Evolutionary conservation across 1,140 invertebrate species (phyloP), one percentile per base, ranked within the genome.

Genomic region (Frieseomelitta varia): DNA sequence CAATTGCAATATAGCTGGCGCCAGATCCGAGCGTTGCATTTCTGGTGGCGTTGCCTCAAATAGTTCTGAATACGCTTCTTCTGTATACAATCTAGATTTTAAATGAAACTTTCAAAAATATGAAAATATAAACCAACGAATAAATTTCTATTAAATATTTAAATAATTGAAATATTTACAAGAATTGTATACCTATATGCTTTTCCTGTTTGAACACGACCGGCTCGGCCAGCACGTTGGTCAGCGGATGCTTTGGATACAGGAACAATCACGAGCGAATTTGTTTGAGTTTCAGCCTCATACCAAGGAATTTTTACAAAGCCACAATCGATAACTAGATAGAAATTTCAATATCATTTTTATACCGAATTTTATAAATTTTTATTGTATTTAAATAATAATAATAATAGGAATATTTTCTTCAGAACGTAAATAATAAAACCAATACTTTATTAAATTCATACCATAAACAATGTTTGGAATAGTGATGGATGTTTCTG

Each of bases 281-380:
- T 98, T 19, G 98, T 97, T 34, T 97, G 97, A 24, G 97, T 97
- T 53, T 97, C 96, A 0, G 97, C 95, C 92, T 99, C 98, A 92
- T 97, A 99, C 95, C 98, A 99, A 55, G 97, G 97, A 74, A 99
- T 93, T 95, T 99, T 99, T n/a, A 99, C 98, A 95, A 99, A 99
- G 3, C 99, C 99, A 95, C 98, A 97, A 93, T 99, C 99, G 76
- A 99, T 97, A 71, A 99, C 99, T 98, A 58, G 21, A 71, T 30
- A 90, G 56, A 96, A 86, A 87, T 88, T 87, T 53, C 27, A 87
- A 90, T 87, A 72, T 81, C 69, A 21, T 24, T 2, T 12, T 84
- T 79, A 74, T 21, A 55, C 61, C 21, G 11, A 17, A 39, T 73
- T n/a, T n/a, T 56, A 30, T 39, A n/a, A 34, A 17, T 4, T 11